phyloP scores from a whole-genome alignment of 2,113 vertebrate species.

The Corvus hawaiiensis region DNA sequence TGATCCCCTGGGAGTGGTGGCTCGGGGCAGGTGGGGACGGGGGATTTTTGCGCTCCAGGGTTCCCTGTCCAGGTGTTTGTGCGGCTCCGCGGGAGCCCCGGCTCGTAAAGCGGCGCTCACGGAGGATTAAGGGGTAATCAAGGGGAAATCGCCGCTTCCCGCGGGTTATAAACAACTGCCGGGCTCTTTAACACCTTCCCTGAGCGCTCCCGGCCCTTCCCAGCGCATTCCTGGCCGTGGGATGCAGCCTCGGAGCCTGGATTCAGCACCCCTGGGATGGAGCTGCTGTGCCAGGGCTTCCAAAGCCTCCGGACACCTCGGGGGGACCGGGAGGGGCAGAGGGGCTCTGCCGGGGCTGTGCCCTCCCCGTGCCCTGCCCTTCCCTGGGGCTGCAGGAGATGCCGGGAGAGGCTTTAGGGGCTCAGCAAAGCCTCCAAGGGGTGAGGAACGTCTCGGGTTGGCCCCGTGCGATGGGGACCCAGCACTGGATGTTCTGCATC shows the following conservation, averaged over 20 bases:
- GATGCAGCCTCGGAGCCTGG: neutral
- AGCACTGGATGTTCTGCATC: neutral
- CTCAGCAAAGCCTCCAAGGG: neutral
- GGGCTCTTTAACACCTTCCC: conserved; percentile 20
- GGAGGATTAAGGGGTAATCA: conserved; percentile 26
- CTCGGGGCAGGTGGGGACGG: neutral
- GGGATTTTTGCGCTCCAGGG: neutral
- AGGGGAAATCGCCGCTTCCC: conserved; percentile 5
- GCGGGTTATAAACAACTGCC: conserved; percentile 34
- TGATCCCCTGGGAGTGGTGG: fast-evolving
- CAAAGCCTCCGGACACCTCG: fast-evolving
- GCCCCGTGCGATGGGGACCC: no score
- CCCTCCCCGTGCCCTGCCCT: neutral
- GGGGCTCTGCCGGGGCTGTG: neutral
- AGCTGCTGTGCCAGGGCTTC: neutral
- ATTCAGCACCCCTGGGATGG: neutral
- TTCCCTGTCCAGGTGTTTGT: neutral
- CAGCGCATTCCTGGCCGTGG: neutral
- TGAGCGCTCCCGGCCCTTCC: neutral
- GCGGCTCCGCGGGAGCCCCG: neutral
- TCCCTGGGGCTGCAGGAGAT: neutral
- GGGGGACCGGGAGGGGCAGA: neutral
- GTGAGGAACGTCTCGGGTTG: neutral
- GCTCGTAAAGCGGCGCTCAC: neutral
- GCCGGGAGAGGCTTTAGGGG: neutral